phyloP scores from a whole-genome alignment of 2,888 invertebrate genomes.

The Tipula vernalis region DNA sequence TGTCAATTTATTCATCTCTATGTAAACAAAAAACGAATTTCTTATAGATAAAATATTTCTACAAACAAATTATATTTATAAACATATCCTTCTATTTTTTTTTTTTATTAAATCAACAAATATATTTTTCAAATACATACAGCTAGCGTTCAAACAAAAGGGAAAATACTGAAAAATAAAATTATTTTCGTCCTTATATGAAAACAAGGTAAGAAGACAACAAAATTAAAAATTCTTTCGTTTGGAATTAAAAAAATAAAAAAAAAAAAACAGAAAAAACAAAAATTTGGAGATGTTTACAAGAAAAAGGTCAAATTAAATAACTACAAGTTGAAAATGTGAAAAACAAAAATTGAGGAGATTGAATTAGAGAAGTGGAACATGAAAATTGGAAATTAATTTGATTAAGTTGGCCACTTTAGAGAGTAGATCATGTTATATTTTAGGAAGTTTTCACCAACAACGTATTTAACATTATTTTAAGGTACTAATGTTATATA shows the following conservation, averaged over 20 bases:
- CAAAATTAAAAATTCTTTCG: not conserved
- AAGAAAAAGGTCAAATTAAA: not conserved
- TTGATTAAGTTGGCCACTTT: not conserved
- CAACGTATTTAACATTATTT: no score
- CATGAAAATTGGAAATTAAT: not conserved
- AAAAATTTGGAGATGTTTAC: not conserved
- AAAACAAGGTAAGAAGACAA: not conserved
- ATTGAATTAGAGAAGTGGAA: not conserved
- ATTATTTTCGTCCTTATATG: not conserved
- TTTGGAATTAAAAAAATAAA: not conserved
- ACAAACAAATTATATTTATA: not conserved
- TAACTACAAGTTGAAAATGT: not conserved
- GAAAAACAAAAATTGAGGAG: not conserved
- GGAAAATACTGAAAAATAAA: not conserved
- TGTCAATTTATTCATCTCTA: not conserved
- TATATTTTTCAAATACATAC: not conserved
- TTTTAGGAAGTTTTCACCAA: no score
- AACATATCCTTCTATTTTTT: not conserved
- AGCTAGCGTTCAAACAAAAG: not conserved
- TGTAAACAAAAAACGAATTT: not conserved
- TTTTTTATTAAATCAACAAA: not conserved
- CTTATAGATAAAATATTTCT: not conserved
- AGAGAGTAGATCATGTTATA: no score
- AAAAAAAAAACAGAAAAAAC: no score
- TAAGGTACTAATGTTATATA: no score